Base-by-base conservation (phyloP, 2,888 invertebrate species). In the Cremastobaeus sp. region DNA sequence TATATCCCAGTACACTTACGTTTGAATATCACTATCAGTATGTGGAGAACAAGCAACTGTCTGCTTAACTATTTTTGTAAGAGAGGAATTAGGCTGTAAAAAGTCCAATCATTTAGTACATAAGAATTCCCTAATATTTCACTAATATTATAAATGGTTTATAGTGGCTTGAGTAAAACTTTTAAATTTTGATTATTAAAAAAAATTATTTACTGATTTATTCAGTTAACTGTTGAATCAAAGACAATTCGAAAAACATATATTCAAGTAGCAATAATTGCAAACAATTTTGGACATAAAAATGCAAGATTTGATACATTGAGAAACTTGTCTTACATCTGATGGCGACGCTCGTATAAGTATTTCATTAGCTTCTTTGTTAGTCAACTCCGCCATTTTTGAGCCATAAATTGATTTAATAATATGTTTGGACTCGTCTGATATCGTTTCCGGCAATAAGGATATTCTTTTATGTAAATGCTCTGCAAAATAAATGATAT, bases 341-440 rank as follows among this genome's bases (percentile, higher is more conserved):
- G 90, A 90, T 6, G 93, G 92, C 77, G 93, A 93, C 17, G 95
- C 93, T 79, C 93, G 91, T 2, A 95, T 91, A 73, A 96, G 89
- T 76, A 96, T 93, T 78, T 94, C 93, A 86, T 95, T 95, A 0
- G 96, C 96, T 89, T 95, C 94, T 76, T 91, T 91, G 20, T 91
- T 88, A 72, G 89, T 92, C 47, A 96, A 89, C 85, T 96, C 95
- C 79, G 92, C 93, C 39, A 83, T 74, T 35, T 82, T 81, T 0
- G 86, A 81, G 4, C 77, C 88, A 87, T 93, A 95, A 77, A 94
- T 90, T 5, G 88, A 85, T 84, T 92, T 92, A 43, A 96, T 89
- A 57, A 91, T 89, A 5, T 87, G 82, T 85, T 92, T 93, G 1
- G 91, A 90, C 47, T 94, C 92, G 9, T 94, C 93, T 0, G 89